Evolutionary conservation across 92 coral and sea anemone species (phyloP), one percentile per base, ranked within the genome.

Genomic region (Hydrozoanthus gracilis): DNA sequence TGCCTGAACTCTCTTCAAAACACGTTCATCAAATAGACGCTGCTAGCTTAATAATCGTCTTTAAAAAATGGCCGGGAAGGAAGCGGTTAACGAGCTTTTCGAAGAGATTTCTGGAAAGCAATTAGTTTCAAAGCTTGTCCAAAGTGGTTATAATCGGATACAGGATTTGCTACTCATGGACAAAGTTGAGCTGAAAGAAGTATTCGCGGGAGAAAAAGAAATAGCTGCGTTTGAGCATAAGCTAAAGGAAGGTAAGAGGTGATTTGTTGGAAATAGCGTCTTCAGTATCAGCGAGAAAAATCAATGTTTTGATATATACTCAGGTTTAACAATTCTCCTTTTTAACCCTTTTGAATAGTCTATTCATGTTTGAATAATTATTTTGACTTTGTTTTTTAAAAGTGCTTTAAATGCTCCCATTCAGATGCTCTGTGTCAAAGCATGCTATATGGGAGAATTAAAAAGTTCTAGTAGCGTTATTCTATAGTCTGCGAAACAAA

Each of bases 41-140:
- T 5, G 74, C 44, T 65, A 18, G 18, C n/a, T 17, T 79, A 47
- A 27, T 27, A 27, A 10, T 9, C 44, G 12, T 8, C 47, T 65
- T 46, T 71, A 78, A 52, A 18, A 80, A 80, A 80, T 80, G 85
- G 85, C 71, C 13, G 74, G 85, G 46, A 80, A 80, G 51, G 85
- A 47, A 3, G 47, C 45, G 16, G 47, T 80, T 44, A 64, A 80
- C 47, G 44, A 44, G 17, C 85, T 80, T 39, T 35, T 64, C 16
- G 46, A 49, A 65, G 73, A 45, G 4, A 80, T 80, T 27, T 80
- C 73, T 48, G 85, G 85, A 12, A 56, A 60, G 2, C 74, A 65
- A 64, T 73, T 80, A 4, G 85, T 74, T 17, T 80, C 85, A 0
- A 14, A n/a, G 70, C 44, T 80, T 35, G 13, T 65, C 62, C 64